A percentile compares a stretch with the other conserved stretches of the same genome.
Conservation (phyloP, 2,888 invertebrate species). For the Acanthosepion esculentum region DNA sequence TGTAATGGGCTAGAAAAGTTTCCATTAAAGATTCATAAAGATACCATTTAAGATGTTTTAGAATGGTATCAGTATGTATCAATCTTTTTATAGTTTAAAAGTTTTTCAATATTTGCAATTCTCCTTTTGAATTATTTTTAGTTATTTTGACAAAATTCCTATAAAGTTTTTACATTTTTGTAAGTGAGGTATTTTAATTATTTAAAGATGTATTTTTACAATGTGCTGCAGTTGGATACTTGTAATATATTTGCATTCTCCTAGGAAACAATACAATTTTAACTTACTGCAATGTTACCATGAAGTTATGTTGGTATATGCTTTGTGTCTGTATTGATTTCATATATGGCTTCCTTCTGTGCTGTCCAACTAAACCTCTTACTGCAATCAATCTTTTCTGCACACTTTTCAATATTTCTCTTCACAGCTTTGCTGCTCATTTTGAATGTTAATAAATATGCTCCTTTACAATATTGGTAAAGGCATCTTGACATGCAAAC, state of each 20-base stretch:
- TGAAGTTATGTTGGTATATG: neutral
- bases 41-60: neutral
- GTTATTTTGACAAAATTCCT: neutral
- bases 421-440: neutral
- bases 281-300: constrained; percentile 12
- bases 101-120: neutral
- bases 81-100: neutral
- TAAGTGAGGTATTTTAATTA: neutral
- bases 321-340: neutral
- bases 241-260: neutral
- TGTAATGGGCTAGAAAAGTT: neutral
- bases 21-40: no score
- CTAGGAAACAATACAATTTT: neutral
- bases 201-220: neutral
- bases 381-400: neutral
- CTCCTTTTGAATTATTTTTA: neutral
- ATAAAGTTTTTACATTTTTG: neutral
- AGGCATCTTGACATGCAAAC: neutral
- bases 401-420: neutral
- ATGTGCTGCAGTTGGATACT: neutral
- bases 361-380: neutral
- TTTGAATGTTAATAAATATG: neutral
- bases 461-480: neutral
- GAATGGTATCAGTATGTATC: neutral
- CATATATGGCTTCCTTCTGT: constrained; percentile 33